Evolutionary conservation across 2,888 invertebrate genomes (phyloP), one percentile per base, ranked within the genome.

Genomic region (Cryptocephalus primarius): DNA sequence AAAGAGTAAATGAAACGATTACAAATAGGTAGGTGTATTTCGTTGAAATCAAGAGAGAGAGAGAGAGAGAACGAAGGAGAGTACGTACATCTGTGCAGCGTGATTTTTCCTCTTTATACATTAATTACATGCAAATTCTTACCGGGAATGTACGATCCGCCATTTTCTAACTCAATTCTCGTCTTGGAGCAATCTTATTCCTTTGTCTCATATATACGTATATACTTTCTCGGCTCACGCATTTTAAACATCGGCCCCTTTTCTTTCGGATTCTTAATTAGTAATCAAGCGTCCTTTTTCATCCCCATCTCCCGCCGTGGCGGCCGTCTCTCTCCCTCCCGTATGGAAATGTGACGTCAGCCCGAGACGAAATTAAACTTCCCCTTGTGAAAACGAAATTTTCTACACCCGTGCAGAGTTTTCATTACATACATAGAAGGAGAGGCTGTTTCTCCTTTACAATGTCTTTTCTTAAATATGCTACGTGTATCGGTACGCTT

Each of bases 251-350:
- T 70, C 68, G 69, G 67, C 64, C 76, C 69, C 68, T 68, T 40
- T 78, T 78, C 79, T 79, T 79, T 79, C 70, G 77, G 76, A 78
- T 79, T 79, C 79, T 79, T 79, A 79, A 79, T 79, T 79, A 79
- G 79, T 78, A 67, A 77, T 76, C 73, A 64, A 74, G 75, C 64
- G 69, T 67, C 66, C 76, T 72, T 55, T 65, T 57, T 73, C 43
- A 58, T 55, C 60, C 57, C 46, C 75, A 36, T 71, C 55, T 48
- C 32, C 44, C 39, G n/a, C 22, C 40, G 33, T 36, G 39, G 33
- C 38, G 31, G 33, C 66, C 61, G 69, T 76, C 76, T 62, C 72
- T 61, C 64, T 77, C 74, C 55, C 72, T 73, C 77, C 58, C 60
- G 65, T 68, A 68, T 69, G 68, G 64, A 67, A 68, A 69, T 66